These are phyloP conservation scores for Hylaeus anthracinus DNA, from an alignment of 1,140 invertebrate genomes.

Conservation along the genomic window DNA sequence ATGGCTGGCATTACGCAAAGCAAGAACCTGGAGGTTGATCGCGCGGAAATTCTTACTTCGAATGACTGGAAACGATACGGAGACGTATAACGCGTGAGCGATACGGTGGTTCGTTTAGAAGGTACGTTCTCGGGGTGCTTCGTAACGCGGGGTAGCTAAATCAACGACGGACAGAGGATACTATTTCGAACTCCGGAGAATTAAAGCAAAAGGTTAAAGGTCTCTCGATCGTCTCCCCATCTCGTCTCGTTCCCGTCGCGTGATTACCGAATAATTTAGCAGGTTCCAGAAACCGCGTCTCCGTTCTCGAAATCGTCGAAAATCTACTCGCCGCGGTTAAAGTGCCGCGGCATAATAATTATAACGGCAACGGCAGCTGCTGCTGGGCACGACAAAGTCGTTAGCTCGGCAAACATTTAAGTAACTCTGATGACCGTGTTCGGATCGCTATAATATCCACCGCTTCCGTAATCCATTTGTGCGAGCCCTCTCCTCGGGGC, in stretches of 20 bases:
- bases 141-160: no score
- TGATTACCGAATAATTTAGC: slow-evolving; percentile 14
- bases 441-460: slow-evolving; percentile 71
- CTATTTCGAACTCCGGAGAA: no score
- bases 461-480: slow-evolving; percentile 72
- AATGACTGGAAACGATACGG: no score
- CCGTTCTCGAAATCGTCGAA: slow-evolving; percentile 6
- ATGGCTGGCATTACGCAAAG: no score
- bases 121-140: no score
- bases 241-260: neutral
- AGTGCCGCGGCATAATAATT: slow-evolving; percentile 70
- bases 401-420: slow-evolving; percentile 73
- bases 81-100: no score
- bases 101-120: no score
- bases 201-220: no score
- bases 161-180: no score
- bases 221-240: no score
- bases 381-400: slow-evolving; percentile 65
- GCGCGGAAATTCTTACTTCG: no score
- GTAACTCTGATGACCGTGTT: slow-evolving; percentile 65
- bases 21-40: no score
- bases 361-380: slow-evolving; percentile 74
- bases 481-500: slow-evolving; percentile 54
- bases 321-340: slow-evolving; percentile 19
- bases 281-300: neutral